These are phyloP conservation scores for Athalia circularis DNA, from an alignment of 2,888 invertebrate species.

Conservation along the genomic window DNA sequence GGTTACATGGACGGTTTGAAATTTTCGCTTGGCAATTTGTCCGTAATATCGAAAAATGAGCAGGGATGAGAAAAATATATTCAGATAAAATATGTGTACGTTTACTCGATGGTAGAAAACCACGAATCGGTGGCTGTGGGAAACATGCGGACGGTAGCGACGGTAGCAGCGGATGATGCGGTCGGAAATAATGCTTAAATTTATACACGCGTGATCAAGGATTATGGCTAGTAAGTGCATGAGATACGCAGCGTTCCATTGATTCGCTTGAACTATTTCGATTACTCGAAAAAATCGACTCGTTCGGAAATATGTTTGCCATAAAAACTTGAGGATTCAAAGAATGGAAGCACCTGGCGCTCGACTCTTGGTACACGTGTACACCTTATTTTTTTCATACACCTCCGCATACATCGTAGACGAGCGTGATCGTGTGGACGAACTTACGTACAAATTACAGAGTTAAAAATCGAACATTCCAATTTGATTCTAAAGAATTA, in stretches of 20 bases:
- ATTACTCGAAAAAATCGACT: too few species aligned
- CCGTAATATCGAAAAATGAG: neutral
- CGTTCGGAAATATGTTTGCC: too few species aligned
- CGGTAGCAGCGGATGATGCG: conserved; percentile 6
- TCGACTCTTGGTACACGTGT: too few species aligned
- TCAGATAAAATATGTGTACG: neutral
- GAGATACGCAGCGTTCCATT: neutral
- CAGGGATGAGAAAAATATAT: neutral
- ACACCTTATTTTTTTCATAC: too few species aligned
- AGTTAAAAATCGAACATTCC: too few species aligned
- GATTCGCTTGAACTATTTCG: too few species aligned
- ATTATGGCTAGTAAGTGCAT: neutral
- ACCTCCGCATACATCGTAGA: too few species aligned
- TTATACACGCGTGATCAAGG: neutral
- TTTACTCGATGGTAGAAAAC: neutral
- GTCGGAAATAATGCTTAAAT: conserved; percentile 15
- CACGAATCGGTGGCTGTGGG: neutral
- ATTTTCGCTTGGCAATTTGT: conserved; percentile 38
- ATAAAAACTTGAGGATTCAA: too few species aligned
- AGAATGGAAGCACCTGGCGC: too few species aligned
- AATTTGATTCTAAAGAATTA: too few species aligned
- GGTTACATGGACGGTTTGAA: neutral
- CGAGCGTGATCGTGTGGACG: too few species aligned
- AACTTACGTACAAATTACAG: too few species aligned
- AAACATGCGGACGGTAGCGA: neutral